Percentiles rank a stretch among this genome's conserved stretches.
These are phyloP conservation scores for Melanitta fusca DNA, from an alignment of 2,797 vertebrate species.

Conservation along the genomic window DNA sequence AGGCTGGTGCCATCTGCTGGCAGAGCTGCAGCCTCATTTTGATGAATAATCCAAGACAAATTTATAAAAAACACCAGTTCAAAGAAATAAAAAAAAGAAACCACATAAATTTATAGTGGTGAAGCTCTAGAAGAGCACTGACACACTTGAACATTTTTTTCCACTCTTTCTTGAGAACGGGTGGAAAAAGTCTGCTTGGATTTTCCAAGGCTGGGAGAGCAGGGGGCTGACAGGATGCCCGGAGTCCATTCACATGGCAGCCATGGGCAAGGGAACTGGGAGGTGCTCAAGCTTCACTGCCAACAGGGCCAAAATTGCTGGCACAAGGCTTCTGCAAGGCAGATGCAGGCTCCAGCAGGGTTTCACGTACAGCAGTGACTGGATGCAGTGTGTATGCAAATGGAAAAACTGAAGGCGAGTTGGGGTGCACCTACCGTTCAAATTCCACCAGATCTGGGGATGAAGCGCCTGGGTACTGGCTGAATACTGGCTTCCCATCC, in stretches of 20 bases:
- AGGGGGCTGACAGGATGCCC: background rate
- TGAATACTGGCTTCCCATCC: slow-evolving; percentile 24
- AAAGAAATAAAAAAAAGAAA: background rate
- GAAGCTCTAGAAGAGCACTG: background rate
- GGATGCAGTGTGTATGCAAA: background rate
- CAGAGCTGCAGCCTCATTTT: background rate
- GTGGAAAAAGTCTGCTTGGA: background rate
- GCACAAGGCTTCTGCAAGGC: background rate
- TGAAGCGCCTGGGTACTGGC: slow-evolving; percentile 32
- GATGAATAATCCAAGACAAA: background rate
- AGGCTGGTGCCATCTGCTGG: slow-evolving; percentile 65
- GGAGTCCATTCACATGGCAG: background rate
- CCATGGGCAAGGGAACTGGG: background rate
- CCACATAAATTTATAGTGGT: accelerated
- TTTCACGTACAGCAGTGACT: accelerated
- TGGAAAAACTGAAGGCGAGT: background rate
- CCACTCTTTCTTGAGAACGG: background rate
- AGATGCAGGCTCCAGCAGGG: background rate
- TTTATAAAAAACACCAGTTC: background rate
- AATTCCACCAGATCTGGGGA: slow-evolving; percentile 82
- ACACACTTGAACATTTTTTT: background rate
- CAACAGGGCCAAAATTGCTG: background rate
- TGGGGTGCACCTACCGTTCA: slow-evolving; percentile 78
- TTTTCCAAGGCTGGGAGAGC: background rate
- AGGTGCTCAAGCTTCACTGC: background rate